Conservation (phyloP, 2,113 vertebrate genomes). For the Phylloscopus trochilus region DNA sequence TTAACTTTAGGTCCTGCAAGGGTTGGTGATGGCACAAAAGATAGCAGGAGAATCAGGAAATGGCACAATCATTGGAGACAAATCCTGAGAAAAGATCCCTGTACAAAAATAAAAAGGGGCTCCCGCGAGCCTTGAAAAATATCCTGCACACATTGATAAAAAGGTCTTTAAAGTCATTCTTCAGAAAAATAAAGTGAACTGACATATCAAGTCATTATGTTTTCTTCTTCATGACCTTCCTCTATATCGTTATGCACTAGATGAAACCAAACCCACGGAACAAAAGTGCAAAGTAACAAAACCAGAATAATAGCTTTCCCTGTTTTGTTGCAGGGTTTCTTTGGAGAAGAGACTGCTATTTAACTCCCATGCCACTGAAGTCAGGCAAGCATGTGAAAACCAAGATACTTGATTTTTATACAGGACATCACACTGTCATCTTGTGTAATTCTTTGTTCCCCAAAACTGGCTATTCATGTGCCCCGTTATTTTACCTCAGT, state of each 20-base stretch:
- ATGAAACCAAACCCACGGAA: background rate
- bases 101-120: background rate
- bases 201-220: background rate
- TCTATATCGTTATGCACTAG: background rate
- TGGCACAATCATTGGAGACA: background rate
- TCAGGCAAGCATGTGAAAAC: background rate
- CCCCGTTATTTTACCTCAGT: background rate
- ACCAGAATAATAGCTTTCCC: background rate
- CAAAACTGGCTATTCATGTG: background rate
- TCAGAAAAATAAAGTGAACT: background rate
- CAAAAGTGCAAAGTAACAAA: background rate
- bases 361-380: background rate
- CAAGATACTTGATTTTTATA: background rate
- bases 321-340: background rate
- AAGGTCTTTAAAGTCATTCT: background rate
- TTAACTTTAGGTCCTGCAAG: background rate
- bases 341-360: background rate
- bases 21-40: background rate
- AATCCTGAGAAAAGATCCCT: background rate
- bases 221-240: background rate
- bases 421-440: background rate
- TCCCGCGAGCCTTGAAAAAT: background rate
- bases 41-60: background rate
- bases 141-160: background rate
- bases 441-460: background rate